These are phyloP conservation scores for Zoanthus gigantus DNA, from an alignment of 92 coral and sea anemone genomes.

Conservation along the genomic window DNA sequence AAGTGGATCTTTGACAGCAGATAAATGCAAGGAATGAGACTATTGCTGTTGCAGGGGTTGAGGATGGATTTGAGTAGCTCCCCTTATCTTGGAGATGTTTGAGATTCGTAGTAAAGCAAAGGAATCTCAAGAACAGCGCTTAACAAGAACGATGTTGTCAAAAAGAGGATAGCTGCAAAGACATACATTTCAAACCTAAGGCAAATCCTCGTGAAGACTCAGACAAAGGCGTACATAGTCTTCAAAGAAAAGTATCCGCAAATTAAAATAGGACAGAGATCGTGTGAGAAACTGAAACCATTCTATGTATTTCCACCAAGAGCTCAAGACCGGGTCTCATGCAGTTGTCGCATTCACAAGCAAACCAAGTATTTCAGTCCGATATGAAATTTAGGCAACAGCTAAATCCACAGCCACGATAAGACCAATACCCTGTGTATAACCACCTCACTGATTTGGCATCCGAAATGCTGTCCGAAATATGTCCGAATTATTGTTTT, in stretches of 20 bases:
- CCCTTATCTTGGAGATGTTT: no score
- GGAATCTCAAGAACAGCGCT: slow-evolving; percentile 24
- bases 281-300: slow-evolving; percentile 24
- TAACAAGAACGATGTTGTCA: slow-evolving; percentile 26
- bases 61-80: no score
- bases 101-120: neutral
- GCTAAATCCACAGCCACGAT: slow-evolving; percentile 27
- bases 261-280: slow-evolving; percentile 34
- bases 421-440: slow-evolving; percentile 23
- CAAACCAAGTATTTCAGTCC: slow-evolving; percentile 19
- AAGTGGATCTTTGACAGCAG: no score
- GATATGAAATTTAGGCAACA: slow-evolving; percentile 30
- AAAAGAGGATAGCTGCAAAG: slow-evolving; percentile 24
- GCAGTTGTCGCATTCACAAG: slow-evolving; percentile 11
- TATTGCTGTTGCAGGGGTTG: no score
- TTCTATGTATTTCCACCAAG: slow-evolving; percentile 1
- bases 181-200: slow-evolving; percentile 7
- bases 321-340: slow-evolving; percentile 27
- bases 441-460: neutral
- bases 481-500: no score
- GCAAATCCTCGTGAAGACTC: slow-evolving; percentile 29
- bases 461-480: no score
- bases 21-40: no score
- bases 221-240: slow-evolving; percentile 20
- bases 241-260: slow-evolving; percentile 35